Evolutionary conservation across 1,140 invertebrate species (phyloP).

Genomic region (Pseudoatta argentina): DNA sequence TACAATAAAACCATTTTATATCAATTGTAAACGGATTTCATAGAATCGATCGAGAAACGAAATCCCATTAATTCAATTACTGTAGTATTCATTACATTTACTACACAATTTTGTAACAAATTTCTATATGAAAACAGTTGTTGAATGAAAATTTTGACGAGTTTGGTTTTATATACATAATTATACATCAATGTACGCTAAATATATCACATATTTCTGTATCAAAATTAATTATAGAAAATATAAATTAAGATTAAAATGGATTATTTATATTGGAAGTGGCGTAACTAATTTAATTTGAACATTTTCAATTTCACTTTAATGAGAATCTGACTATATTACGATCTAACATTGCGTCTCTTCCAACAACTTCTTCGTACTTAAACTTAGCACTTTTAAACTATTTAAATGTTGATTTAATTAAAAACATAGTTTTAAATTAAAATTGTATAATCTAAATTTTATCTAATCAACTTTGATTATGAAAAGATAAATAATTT

Average conservation of each 20-base stretch:
- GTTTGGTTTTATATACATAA: slow-evolving; percentile 7
- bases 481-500: background rate
- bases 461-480: background rate
- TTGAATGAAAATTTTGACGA: slow-evolving; percentile 6
- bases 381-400: background rate
- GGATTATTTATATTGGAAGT: background rate
- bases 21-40: slow-evolving; percentile 21
- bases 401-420: background rate
- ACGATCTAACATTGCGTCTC: background rate
- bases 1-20: slow-evolving; percentile 19
- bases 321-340: background rate
- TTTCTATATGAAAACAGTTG: slow-evolving; percentile 7
- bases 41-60: background rate
- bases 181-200: background rate
- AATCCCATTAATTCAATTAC: slow-evolving; percentile 3
- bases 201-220: background rate
- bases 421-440: slow-evolving; percentile 8
- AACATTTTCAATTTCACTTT: slow-evolving; percentile 26
- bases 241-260: background rate
- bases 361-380: slow-evolving; percentile 2
- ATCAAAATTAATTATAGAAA: slow-evolving; percentile 46
- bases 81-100: slow-evolving; percentile 13
- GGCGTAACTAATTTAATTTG: slow-evolving; percentile 1
- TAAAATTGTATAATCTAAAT: slow-evolving; percentile 4
- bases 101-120: background rate